phyloP scores from a whole-genome alignment of 2,888 invertebrate species.

The Trichogramma dendrolimi region DNA sequence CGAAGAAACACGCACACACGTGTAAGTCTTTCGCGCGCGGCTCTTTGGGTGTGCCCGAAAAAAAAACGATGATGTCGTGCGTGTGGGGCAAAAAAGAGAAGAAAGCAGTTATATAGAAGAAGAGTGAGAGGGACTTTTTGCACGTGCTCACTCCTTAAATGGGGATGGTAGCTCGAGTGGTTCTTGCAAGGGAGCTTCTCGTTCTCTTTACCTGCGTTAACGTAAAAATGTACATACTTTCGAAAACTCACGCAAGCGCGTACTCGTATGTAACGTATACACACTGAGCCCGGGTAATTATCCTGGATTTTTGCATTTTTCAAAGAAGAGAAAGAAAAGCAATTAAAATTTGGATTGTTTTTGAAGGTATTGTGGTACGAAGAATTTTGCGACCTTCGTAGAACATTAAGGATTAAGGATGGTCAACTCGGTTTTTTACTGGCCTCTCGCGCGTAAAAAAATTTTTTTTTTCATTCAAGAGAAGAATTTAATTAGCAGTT shows the following conservation, averaged over 20 bases:
- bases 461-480: background rate
- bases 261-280: conserved; percentile 5
- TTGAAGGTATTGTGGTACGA: background rate
- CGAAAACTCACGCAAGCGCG: background rate
- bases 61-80: conserved; percentile 17
- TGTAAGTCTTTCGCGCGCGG: background rate
- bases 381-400: conserved; percentile 9
- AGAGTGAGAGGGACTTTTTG: background rate
- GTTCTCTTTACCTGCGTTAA: too few relatives aligned
- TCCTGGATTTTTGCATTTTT: conserved; percentile 14
- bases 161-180: conserved; percentile 8
- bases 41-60: conserved; percentile 4
- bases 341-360: conserved; percentile 8
- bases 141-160: conserved; percentile 8
- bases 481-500: too few relatives aligned
- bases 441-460: background rate
- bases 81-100: conserved; percentile 3
- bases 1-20: background rate
- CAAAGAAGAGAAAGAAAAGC: conserved; percentile 11
- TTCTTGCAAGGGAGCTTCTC: too few relatives aligned
- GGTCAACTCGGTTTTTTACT: conserved; percentile 1
- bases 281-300: conserved; percentile 16
- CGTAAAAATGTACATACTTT: too few relatives aligned
- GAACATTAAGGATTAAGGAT: conserved; percentile 4
- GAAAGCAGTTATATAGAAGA: background rate